phyloP scores from a whole-genome alignment of 30 jellyfish, hydroid and myxozoan species.

The Haliclystus octoradiatus region DNA sequence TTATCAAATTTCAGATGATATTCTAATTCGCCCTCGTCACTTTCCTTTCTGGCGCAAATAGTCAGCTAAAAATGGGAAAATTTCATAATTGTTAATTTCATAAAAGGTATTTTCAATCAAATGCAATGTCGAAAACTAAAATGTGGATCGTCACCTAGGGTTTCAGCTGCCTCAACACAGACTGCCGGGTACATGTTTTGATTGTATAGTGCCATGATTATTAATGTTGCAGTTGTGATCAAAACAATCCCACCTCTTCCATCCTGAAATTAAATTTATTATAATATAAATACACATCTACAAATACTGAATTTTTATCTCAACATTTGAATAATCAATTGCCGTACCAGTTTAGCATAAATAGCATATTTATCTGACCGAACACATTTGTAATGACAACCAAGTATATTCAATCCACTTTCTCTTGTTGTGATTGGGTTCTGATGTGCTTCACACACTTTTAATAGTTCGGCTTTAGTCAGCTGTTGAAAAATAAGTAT shows the following conservation, averaged over 20 bases:
- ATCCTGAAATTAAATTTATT: slow-evolving; percentile 20
- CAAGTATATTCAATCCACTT: slow-evolving; percentile 36
- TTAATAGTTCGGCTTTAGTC: slow-evolving; percentile 39
- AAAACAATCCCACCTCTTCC: slow-evolving; percentile 45
- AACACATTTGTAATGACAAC: slow-evolving; percentile 41
- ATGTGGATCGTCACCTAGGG: slow-evolving; percentile 57
- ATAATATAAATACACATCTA: too few relatives aligned
- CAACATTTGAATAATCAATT: too few relatives aligned
- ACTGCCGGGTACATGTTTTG: slow-evolving; percentile 74
- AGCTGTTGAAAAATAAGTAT: slow-evolving; percentile 15
- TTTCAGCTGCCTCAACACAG: slow-evolving; percentile 87
- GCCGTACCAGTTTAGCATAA: slow-evolving; percentile 52
- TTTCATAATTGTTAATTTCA: background rate
- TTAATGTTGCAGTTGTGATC: slow-evolving; percentile 60
- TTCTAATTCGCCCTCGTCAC: too few relatives aligned
- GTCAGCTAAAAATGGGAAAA: slow-evolving; percentile 50
- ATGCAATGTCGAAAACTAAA: background rate
- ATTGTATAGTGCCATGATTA: slow-evolving; percentile 40
- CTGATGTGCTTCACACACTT: slow-evolving; percentile 31
- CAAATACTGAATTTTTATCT: too few relatives aligned
- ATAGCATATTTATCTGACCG: slow-evolving; percentile 81
- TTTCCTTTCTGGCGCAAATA: slow-evolving; percentile 88
- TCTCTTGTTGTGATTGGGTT: slow-evolving; percentile 55
- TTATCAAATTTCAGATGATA: too few relatives aligned
- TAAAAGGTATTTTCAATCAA: background rate